phyloP scores from a whole-genome alignment of 53 echinoderm and acorn worm genomes.

The Apostichopus leukothele region DNA sequence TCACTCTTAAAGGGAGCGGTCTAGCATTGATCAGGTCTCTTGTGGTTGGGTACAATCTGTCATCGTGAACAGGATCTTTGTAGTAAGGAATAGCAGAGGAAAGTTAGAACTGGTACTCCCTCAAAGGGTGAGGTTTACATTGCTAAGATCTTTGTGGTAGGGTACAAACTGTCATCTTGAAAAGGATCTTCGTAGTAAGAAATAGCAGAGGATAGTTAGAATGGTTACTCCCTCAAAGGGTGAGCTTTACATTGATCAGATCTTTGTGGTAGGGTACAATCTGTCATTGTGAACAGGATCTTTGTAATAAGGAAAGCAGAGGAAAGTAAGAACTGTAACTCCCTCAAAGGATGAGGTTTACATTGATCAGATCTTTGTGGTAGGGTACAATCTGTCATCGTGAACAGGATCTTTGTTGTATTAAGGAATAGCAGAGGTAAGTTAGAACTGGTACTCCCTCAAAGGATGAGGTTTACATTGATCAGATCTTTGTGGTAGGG shows the following conservation, averaged over 20 bases:
- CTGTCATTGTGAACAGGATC: conserved; percentile 77
- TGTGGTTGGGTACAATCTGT: conserved; percentile 60
- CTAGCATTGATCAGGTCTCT: conserved; percentile 56
- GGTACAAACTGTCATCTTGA: conserved; percentile 67
- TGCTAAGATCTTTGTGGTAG: conserved; percentile 54
- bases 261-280: conserved; percentile 52
- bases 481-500: conserved; percentile 57
- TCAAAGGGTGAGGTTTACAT: conserved; percentile 61
- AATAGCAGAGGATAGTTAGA: too few species aligned
- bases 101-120: too few species aligned
- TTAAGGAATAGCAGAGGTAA: too few species aligned
- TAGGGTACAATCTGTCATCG: conserved; percentile 67
- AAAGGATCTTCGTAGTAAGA: conserved; percentile 53
- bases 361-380: conserved; percentile 55
- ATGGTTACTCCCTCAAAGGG: conserved; percentile 39
- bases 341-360: conserved; percentile 56
- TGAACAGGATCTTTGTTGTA: conserved; percentile 65
- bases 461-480: conserved; percentile 63
- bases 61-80: conserved; percentile 74
- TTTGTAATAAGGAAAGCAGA: not conserved
- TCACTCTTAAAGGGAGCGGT: conserved; percentile 65
- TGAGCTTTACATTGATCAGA: conserved; percentile 61
- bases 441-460: too few species aligned
- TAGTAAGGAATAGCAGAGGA: too few species aligned
- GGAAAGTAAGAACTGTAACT: too few species aligned